Conservation (phyloP, 2,797 vertebrate species). For the Ispidina picta region DNA sequence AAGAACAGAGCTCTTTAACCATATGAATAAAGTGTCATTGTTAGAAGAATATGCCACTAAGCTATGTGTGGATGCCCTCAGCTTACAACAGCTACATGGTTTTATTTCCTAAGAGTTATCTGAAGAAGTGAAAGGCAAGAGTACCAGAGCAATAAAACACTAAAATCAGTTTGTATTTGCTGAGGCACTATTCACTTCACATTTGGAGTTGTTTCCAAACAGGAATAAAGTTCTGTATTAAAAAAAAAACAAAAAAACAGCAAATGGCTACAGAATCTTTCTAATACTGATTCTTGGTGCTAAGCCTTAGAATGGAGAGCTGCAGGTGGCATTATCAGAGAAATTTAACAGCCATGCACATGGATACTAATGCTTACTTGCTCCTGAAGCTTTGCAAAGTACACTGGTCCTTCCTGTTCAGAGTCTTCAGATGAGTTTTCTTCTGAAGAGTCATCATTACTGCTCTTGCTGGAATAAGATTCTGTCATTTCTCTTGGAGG, state of each 20-base stretch:
- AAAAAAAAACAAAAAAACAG: background rate
- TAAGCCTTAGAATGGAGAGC: background rate
- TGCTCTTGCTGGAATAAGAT: conserved; percentile 61
- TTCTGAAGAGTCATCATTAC: conserved; percentile 71
- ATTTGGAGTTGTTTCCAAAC: background rate
- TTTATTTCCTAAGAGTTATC: background rate
- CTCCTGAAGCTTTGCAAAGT: conserved; percentile 82
- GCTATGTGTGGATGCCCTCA: background rate
- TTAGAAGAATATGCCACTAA: background rate
- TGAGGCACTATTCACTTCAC: background rate
- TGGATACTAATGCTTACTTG: conserved; percentile 75
- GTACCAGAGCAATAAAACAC: background rate
- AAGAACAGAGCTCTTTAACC: background rate
- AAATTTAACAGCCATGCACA: background rate
- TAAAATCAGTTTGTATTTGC: background rate
- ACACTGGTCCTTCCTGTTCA: conserved; percentile 71
- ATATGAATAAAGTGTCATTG: background rate
- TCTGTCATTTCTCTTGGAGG: background rate
- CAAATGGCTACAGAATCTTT: background rate
- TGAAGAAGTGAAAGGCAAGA: background rate
- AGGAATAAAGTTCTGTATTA: background rate
- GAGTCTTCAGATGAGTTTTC: conserved; percentile 81
- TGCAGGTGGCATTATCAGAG: background rate
- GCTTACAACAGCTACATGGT: background rate
- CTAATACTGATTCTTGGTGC: background rate